Conservation (phyloP, 2,888 invertebrate species). For the Epinotia ramella region DNA sequence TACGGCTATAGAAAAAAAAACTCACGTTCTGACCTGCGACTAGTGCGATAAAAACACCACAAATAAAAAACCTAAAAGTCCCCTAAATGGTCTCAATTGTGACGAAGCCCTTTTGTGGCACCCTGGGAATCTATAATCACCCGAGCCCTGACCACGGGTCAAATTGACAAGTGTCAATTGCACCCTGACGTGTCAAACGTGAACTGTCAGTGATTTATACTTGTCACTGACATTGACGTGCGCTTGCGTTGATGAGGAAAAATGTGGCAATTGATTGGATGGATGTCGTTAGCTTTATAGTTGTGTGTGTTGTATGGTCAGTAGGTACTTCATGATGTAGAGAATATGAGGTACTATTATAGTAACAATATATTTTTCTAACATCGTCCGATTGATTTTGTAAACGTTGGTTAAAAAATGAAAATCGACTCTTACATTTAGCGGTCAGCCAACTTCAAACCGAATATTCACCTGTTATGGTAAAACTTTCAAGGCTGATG, state of each 20-base stretch:
- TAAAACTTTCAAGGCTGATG: no score
- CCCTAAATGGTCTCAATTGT: slow-evolving; percentile 23
- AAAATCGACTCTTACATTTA: no score
- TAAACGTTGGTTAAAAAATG: no score
- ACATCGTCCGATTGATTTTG: no score
- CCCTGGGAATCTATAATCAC: slow-evolving; percentile 33
- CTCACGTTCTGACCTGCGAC: neutral
- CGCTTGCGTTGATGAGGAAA: slow-evolving; percentile 33
- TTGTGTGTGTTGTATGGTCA: slow-evolving; percentile 6
- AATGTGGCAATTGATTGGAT: slow-evolving; percentile 30
- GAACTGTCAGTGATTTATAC: slow-evolving; percentile 45
- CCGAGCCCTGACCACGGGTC: slow-evolving; percentile 36
- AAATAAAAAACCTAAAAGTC: neutral
- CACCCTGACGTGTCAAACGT: slow-evolving; percentile 40
- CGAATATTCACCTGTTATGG: no score
- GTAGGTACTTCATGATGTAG: neutral
- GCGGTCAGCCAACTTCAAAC: no score
- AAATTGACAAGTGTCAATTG: slow-evolving; percentile 41
- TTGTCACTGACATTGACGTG: slow-evolving; percentile 37
- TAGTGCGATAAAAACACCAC: slow-evolving; percentile 1
- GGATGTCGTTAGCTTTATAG: slow-evolving; percentile 12
- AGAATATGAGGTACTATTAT: neutral
- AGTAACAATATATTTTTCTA: no score
- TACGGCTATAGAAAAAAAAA: neutral
- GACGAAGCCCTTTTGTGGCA: slow-evolving; percentile 30